Base-by-base conservation (phyloP, 1,140 invertebrate genomes). In the Aphaenogaster floridana region DNA sequence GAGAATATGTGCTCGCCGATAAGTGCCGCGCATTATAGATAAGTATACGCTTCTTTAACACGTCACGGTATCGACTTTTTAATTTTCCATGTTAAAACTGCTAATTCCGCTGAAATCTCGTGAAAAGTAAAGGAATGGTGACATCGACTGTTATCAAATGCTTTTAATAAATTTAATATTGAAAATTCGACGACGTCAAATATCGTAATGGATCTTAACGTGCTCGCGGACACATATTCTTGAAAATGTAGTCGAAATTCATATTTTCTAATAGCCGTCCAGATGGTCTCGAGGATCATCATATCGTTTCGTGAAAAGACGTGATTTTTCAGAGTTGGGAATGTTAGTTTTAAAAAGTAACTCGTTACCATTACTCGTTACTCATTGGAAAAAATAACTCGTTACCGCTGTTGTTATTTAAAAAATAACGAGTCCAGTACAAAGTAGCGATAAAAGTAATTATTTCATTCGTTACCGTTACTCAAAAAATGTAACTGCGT, bases 211-310 rank as follows among this genome's bases (percentile, higher is more conserved):
- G 4, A 59, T 3, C 2, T 68, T 42, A 68, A 68, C 17, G 17
- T 42, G 17, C 11, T 9, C 7, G 15, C 17, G 8, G 28, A 57
- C 2, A 57, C 2, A 8, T 13, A 15, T 50, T 66, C 15, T 66
- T 66, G 9, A 66, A 66, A 42, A 36, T 66, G 59, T 34, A 61
- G n/a, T n/a, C 15, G 64, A 66, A 42, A 66, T 39, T n/a, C 8
- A 66, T 66, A 63, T 42, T 66, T 17, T 39, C 3, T 7, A n/a
- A 9, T 66, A n/a, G 17, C 6, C 3, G 9, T 68, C 21, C 4
- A 42, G 9, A 57, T 57, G 15, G 1, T 28, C 59, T 68, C n/a
- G 28, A n/a, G 39, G 9, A 34, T 2, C n/a, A 15, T 54, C 11
- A 11, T 34, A 42, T 34, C 4, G 21, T 28, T 28, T 0, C 21